Percentiles rank a stretch among this genome's conserved stretches.
Evolutionary conservation across 2,113 vertebrate genomes (phyloP).

Genomic region (Ctenodactylus gundi): DNA sequence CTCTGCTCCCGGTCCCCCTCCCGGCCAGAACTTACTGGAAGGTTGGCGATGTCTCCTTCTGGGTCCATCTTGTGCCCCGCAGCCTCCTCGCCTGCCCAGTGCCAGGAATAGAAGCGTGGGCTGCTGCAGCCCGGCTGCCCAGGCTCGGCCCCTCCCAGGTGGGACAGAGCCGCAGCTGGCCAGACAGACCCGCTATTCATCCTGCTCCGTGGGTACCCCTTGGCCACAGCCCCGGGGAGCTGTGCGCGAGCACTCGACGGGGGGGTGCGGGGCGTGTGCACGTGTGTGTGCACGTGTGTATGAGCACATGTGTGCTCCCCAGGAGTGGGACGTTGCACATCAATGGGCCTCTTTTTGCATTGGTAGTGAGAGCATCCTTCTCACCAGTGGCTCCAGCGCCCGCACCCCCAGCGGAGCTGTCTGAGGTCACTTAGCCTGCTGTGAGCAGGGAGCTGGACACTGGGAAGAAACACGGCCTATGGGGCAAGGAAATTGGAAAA

Average conservation of each 20-base stretch:
- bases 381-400: background rate
- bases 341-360: constrained; percentile 64
- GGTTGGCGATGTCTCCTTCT: constrained; percentile 70
- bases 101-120: constrained; percentile 3
- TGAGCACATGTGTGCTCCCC: background rate
- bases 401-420: constrained; percentile 56
- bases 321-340: background rate
- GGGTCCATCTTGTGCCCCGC: constrained; percentile 76
- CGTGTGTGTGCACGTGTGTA: constrained; percentile 7
- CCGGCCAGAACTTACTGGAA: constrained; percentile 80
- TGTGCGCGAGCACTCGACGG: constrained; percentile 28
- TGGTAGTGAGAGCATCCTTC: constrained; percentile 33
- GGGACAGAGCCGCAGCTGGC: constrained; percentile 72
- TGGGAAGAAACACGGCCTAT: background rate
- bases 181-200: constrained; percentile 86
- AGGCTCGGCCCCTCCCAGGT: constrained; percentile 48
- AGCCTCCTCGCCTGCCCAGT: background rate
- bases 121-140: background rate
- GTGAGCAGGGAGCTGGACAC: background rate
- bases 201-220: constrained; percentile 55
- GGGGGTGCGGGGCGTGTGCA: too few species aligned
- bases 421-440: constrained; percentile 6
- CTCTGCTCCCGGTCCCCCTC: background rate
- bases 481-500: constrained; percentile 13
- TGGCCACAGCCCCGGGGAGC: constrained; percentile 64